Base-by-base conservation (phyloP, 2,888 invertebrate genomes). In the Leucozona laternaria region DNA sequence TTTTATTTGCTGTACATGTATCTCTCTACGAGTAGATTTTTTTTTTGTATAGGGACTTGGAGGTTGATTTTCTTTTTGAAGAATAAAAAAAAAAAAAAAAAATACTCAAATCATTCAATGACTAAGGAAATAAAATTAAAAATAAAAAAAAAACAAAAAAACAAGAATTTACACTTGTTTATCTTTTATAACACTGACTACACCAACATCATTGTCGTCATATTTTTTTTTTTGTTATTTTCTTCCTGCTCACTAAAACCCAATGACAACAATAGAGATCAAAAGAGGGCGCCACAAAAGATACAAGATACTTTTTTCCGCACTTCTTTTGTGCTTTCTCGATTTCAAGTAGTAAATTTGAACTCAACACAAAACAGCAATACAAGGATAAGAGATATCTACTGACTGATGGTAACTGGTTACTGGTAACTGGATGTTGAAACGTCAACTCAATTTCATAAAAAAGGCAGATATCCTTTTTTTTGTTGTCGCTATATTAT, bases 131-230 rank as follows among this genome's bases (percentile, higher is more conserved):
- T 76, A 77, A 79, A 79, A 79, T 53, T 78, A 17, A 68, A 58
- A 64, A 50, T n/a, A 72, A 70, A 55, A 66, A 45, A 60, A 53
- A 50, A 17, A 58, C 1, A 50, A 17, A 58, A 7, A 28, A 7
- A 5, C 22, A 70, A 64, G 71, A 75, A 86, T 86, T 81, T 81
- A 72, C 75, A 86, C 81, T 86, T 81, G 81, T 86, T 86, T 86
- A 86, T 86, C 81, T 86, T 78, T 86, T 81, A 81, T 60, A 64
- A 58, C 78, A 78, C 34, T 57, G 78, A 78, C 73, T 68, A 58
- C 45, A 66, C 40, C 76, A 78, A 71, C 71, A 76, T 71, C 68
- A 79, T 79, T 79, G 58, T 58, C 64, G 71, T 71, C 60, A 43
- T 31, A 22, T 25, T 72, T 45, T 45, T 58, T 55, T 15, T 66